phyloP scores from a whole-genome alignment of 2,113 vertebrate genomes.

The Hemiprocne comata region DNA sequence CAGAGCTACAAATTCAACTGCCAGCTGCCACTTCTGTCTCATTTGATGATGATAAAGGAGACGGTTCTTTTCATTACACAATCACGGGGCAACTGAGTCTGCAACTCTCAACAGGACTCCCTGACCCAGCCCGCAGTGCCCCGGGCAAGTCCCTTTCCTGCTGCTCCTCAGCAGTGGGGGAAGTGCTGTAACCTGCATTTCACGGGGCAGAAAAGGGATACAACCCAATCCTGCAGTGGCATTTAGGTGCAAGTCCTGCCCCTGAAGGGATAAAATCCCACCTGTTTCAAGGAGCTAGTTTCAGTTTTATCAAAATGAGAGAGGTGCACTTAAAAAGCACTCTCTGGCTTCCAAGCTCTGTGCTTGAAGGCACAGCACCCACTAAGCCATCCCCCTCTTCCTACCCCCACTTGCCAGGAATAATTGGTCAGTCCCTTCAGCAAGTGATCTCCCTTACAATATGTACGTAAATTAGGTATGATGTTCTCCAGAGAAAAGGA shows the following conservation, averaged over 20 bases:
- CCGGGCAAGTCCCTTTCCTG: not conserved
- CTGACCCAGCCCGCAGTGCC: not conserved
- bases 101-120: not conserved
- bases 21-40: not conserved
- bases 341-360: not conserved
- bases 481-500: not conserved
- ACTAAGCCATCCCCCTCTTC: fast-evolving
- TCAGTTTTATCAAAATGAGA: not conserved
- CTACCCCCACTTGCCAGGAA: not conserved
- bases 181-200: not conserved
- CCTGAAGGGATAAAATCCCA: not conserved
- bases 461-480: not conserved
- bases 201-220: fast-evolving
- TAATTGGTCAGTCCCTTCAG: not conserved
- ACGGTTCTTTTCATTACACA: not conserved
- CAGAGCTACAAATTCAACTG: not conserved
- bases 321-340: not conserved
- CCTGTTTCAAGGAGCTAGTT: not conserved
- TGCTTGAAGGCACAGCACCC: not conserved
- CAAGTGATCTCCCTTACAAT: fast-evolving
- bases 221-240: not conserved
- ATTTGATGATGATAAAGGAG: not conserved
- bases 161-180: not conserved
- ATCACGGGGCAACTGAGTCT: not conserved
- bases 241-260: not conserved